A percentile compares a stretch with the other conserved stretches of the same genome.
These are phyloP conservation scores for Apteryx mantelli DNA, from an alignment of 2,113 vertebrate genomes.

Conservation along the genomic window DNA sequence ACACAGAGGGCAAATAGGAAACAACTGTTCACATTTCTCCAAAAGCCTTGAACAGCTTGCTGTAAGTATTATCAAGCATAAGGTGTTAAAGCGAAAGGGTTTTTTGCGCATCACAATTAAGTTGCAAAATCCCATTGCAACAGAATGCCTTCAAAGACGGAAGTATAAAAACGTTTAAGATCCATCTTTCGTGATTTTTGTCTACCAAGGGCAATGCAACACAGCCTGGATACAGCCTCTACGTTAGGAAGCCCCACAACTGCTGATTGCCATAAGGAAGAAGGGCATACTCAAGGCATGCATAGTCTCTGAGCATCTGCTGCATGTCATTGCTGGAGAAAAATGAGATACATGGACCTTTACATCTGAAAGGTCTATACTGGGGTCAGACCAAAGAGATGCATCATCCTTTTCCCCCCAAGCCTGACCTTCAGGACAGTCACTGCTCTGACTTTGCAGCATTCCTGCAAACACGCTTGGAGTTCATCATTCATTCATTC, in stretches of 20 bases:
- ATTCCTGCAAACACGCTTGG: background rate
- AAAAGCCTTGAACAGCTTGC: background rate
- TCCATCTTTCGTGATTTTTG: background rate
- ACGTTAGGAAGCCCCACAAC: background rate
- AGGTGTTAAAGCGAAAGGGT: background rate
- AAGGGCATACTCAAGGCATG: background rate
- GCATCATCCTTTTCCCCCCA: background rate
- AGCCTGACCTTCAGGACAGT: background rate
- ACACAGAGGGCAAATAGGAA: background rate
- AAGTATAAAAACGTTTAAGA: background rate
- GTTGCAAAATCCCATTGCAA: background rate
- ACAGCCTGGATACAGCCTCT: background rate
- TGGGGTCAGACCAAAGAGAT: background rate
- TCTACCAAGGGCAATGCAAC: background rate
- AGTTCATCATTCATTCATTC: background rate
- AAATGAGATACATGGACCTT: background rate
- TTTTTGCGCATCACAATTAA: background rate
- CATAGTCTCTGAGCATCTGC: background rate
- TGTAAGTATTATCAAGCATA: background rate
- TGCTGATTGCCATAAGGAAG: background rate
- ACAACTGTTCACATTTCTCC: background rate
- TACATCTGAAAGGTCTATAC: too few species aligned
- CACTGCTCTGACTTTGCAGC: background rate
- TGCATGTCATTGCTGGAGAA: background rate
- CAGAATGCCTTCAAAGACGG: background rate